phyloP scores from a whole-genome alignment of 2,113 vertebrate genomes.

The Pontoporia blainvillei region DNA sequence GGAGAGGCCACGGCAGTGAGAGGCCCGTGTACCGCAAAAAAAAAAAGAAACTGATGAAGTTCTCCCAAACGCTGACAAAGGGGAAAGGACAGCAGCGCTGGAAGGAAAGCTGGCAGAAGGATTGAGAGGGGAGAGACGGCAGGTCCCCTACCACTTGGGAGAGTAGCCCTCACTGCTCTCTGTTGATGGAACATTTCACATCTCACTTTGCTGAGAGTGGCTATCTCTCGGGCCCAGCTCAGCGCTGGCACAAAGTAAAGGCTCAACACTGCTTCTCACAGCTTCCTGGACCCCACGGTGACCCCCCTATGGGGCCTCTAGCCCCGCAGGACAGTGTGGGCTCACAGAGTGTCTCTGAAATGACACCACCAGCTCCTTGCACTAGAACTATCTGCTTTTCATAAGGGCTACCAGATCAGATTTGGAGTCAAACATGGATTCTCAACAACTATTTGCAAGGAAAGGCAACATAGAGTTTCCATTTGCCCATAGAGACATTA shows the following conservation, averaged over 20 bases:
- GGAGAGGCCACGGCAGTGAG: too few species aligned
- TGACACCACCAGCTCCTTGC: too few species aligned
- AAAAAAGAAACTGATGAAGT: background rate
- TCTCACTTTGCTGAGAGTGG: background rate
- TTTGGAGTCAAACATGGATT: background rate
- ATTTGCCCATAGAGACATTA: background rate
- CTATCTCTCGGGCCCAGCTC: background rate
- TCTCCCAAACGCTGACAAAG: background rate
- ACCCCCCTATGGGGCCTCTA: background rate
- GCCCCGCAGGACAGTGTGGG: fast-evolving
- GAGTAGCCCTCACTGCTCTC: background rate
- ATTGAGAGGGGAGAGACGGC: fast-evolving
- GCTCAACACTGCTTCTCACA: fast-evolving
- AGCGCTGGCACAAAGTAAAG: background rate
- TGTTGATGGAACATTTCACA: fast-evolving
- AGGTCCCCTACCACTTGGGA: background rate
- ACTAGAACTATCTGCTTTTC: background rate
- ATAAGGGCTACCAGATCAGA: background rate
- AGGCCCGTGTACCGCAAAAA: too few species aligned
- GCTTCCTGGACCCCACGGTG: background rate
- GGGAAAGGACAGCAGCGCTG: background rate
- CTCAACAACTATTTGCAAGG: background rate
- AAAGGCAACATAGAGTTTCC: background rate
- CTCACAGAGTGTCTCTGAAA: background rate
- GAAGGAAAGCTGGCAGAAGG: background rate